Evolutionary conservation across 2,888 invertebrate genomes (phyloP), one percentile per base, ranked within the genome.

Genomic region (Coecobrya sp.): DNA sequence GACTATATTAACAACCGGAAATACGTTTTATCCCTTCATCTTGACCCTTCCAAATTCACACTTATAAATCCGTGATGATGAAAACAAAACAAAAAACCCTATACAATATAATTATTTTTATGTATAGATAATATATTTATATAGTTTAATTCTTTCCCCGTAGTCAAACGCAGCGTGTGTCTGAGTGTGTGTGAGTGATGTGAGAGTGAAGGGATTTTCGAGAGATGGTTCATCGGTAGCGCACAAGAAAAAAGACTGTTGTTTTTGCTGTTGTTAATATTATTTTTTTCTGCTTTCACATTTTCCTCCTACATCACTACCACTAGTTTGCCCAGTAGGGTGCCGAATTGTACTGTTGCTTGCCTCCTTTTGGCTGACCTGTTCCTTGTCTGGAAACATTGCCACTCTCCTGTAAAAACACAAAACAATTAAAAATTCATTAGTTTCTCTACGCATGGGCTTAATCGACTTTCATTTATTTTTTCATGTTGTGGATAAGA

Each of bases 341-440:
- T 36, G 52, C 70, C 25, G 84, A 45, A 25, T 93, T 93, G 88
- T 94, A 94, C 91, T 95, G 94, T 86, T 94, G 92, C 93, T 94
- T 93, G 65, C 92, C 93, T 92, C 93, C 93, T 88, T 94, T 94
- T 30, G 93, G 94, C 93, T 94, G 94, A 79, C 94, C 95, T 45
- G 92, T 79, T 52, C 94, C 94, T 93, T 94, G 94, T 65, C 94
- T 93, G 27, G 94, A 93, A 42, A 93, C 93, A 86, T 93, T 94
- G 62, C 92, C 93, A 55, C 94, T 94, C 82, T 94, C 95, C 94
- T 95, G 59, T 27, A 90, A 93, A 79, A 22, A 30, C 27, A 81
- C 52, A 86, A 82, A 91, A 68, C 30, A 86, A 76, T 73, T 25
- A 42, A 62, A 68, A 36, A 45, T 36, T 22, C 22, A 42, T 76